Evolutionary conservation across 2,113 vertebrate species (phyloP), one percentile per base, ranked within the genome.

Genomic region (Forbesichthys papilliferus): DNA sequence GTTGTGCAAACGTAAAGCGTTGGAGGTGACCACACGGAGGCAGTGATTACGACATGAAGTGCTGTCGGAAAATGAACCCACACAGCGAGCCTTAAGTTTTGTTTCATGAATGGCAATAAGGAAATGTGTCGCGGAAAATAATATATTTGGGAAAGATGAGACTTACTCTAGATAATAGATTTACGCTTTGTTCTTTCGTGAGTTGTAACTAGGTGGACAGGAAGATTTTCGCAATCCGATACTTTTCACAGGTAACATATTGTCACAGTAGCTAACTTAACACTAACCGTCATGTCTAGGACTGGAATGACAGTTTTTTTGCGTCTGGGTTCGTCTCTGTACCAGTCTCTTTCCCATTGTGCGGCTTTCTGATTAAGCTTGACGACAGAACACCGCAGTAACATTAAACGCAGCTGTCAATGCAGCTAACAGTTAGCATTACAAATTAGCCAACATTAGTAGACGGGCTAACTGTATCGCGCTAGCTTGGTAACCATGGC

Each of bases 401-500:
- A 65, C 72, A 74, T 74, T 20, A 49, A 34, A 68, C 18, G 27
- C 51, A 4, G 53, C 68, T 68, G 83, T 77, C 83, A 68, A 75
- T 79, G 74, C 63, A 49, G 74, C 71, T 72, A 56, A 55, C 61
- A 49, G 62, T n/a, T 71, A 48, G 59, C 66, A 9, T n/a, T 27
- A 34, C 36, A 34, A 33, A 67, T 47, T 69, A 64, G 74, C 60
- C 36, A 62, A 59, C 60, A 64, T 12, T 58, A 11, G 5, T n/a
- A 68, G 11, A 20, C 67, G 57, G 51, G 57, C 74, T 68, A 42
- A 60, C 27, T 63, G 6, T 53, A 78, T 79, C 74, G 57, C 65
- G 55, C 18, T 77, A 82, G 66, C 67, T 67, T 4, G 36, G 6
- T 72, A 52, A 80, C 75, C 59, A 93, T 93, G 92, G 92, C 92